A percentile compares a stretch with the other conserved stretches of the same genome.
Evolutionary conservation across 2,113 vertebrate genomes (phyloP).

Genomic region (Rhinolophus sinicus): DNA sequence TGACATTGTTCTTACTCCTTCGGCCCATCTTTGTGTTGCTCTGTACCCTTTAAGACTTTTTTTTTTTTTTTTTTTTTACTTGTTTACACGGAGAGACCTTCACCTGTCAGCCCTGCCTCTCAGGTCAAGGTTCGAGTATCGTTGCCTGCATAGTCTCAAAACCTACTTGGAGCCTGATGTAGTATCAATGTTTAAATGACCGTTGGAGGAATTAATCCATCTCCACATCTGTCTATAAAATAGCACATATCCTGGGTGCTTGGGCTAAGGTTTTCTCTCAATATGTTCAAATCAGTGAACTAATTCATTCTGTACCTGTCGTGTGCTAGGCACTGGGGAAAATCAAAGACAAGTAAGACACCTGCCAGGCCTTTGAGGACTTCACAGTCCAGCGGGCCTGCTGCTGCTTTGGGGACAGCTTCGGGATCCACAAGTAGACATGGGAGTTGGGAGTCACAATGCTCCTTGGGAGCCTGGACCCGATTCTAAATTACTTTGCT

Average conservation of each 20-base stretch:
- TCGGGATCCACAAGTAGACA: background rate
- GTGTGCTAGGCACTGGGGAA: background rate
- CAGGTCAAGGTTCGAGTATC: background rate
- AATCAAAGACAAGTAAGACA: background rate
- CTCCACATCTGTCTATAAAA: background rate
- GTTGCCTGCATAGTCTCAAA: slow-evolving; percentile 6
- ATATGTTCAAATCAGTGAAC: background rate
- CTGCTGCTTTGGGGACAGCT: background rate
- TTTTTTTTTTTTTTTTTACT: background rate
- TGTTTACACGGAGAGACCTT: background rate
- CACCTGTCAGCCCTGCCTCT: background rate
- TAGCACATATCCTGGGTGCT: background rate
- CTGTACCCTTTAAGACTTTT: background rate
- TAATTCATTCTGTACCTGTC: background rate
- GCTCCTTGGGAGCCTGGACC: background rate
- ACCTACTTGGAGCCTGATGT: background rate
- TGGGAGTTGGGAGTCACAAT: background rate
- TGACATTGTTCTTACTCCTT: background rate
- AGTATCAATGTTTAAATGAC: background rate
- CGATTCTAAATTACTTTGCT: background rate
- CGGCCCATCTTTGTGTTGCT: background rate
- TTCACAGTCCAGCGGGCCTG: background rate
- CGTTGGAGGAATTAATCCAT: background rate
- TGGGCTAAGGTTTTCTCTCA: background rate
- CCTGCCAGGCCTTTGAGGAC: background rate